Evolutionary conservation across 1,140 invertebrate species (phyloP).

Genomic region (Euura lappo): DNA sequence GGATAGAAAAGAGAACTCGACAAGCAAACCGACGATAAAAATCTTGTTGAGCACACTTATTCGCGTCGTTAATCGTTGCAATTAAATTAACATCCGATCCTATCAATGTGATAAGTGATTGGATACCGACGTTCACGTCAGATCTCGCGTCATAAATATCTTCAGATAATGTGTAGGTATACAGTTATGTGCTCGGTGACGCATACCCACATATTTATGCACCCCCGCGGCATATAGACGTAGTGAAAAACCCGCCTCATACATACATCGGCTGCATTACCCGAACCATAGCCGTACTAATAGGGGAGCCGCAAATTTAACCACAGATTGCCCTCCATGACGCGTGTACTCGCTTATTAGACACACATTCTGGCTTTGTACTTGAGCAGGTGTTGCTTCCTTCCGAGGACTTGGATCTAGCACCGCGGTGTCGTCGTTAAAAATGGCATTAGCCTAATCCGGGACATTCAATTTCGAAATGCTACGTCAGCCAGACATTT

Average conservation of each 20-base stretch:
- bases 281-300: slow-evolving; percentile 27
- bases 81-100: not conserved
- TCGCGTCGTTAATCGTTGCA: not conserved
- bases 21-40: not conserved
- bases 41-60: not conserved
- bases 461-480: slow-evolving; percentile 44
- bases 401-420: not conserved
- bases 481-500: slow-evolving; percentile 52
- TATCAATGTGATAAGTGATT: not conserved
- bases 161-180: not conserved
- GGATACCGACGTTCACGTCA: not conserved
- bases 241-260: slow-evolving; percentile 37
- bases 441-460: slow-evolving; percentile 33
- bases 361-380: not conserved
- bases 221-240: slow-evolving; percentile 14
- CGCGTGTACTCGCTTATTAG: not conserved
- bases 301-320: slow-evolving; percentile 2
- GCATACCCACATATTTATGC: slow-evolving; percentile 44
- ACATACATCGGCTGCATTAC: slow-evolving; percentile 52
- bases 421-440: slow-evolving; percentile 22
- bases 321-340: not conserved
- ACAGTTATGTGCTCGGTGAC: slow-evolving; percentile 46
- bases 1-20: not conserved
- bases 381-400: not conserved
- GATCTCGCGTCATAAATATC: not conserved